Evolutionary conservation across 2,797 vertebrate species (phyloP).

Genomic region (Cheirogaleus major): DNA sequence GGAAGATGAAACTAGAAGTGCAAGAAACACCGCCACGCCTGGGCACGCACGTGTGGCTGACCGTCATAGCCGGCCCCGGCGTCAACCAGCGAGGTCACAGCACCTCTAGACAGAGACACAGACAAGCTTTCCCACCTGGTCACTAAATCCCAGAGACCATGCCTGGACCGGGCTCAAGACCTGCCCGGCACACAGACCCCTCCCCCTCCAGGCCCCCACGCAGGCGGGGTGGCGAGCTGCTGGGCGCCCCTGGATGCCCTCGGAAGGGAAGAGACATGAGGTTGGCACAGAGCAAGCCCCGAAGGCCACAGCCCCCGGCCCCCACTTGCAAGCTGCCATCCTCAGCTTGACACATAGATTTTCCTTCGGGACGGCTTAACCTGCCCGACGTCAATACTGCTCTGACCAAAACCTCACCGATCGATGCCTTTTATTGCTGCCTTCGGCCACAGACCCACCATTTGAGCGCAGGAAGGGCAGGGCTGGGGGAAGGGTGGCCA

Average conservation of each 20-base stretch:
- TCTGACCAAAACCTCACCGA: neutral
- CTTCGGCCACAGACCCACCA: neutral
- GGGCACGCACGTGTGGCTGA: too few relatives aligned
- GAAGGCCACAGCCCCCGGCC: neutral
- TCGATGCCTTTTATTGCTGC: conserved; percentile 47
- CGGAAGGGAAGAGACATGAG: neutral
- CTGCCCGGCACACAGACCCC: neutral
- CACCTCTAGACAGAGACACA: neutral
- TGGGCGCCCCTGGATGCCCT: too few relatives aligned
- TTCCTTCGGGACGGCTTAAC: conserved; percentile 33
- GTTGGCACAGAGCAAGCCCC: neutral
- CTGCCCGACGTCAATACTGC: neutral
- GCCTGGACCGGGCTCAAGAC: neutral
- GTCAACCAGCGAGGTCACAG: accelerated
- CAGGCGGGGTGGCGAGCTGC: too few relatives aligned
- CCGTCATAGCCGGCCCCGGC: accelerated
- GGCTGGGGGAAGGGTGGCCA: neutral
- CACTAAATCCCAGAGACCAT: neutral
- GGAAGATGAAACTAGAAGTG: accelerated
- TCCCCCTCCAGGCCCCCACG: too few relatives aligned
- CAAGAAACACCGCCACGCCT: too few relatives aligned
- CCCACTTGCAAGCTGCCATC: accelerated
- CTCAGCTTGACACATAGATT: neutral
- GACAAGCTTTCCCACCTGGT: neutral
- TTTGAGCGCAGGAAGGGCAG: neutral